phyloP scores from a whole-genome alignment of 2,888 invertebrate species.

The Drepana falcataria region DNA sequence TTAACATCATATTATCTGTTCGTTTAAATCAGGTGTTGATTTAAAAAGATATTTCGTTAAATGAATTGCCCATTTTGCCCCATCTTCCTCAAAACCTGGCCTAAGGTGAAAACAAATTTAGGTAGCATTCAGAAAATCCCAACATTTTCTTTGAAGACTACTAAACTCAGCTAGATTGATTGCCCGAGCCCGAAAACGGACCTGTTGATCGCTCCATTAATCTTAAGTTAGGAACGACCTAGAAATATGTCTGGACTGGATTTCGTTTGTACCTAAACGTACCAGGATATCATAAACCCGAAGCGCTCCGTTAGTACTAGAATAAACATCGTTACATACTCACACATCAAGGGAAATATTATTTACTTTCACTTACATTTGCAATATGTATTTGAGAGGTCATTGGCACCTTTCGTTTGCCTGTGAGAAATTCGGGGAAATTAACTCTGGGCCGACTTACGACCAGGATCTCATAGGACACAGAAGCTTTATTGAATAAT shows the following conservation, averaged over 20 bases:
- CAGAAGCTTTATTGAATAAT: not conserved
- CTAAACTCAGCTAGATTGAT: not conserved
- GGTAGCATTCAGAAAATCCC: not conserved
- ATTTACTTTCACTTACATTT: constrained; percentile 6
- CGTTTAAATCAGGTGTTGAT: too few species aligned
- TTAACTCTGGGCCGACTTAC: not conserved
- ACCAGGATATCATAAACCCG: constrained; percentile 54
- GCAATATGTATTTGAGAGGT: constrained; percentile 5
- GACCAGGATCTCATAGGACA: not conserved
- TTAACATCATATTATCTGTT: too few species aligned
- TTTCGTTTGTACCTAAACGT: constrained; percentile 62
- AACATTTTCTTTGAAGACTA: not conserved
- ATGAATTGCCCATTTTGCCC: not conserved
- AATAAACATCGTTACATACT: constrained; percentile 29
- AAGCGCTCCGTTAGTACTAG: constrained; percentile 54
- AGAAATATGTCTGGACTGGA: constrained; percentile 37
- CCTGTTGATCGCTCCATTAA: constrained; percentile 3
- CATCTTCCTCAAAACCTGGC: not conserved
- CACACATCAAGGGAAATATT: constrained; percentile 10
- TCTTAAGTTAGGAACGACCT: constrained; percentile 15
- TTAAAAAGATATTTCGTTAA: too few species aligned
- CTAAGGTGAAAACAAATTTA: not conserved
- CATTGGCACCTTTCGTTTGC: not conserved
- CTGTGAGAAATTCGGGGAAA: not conserved
- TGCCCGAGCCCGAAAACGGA: constrained; percentile 1